phyloP scores from a whole-genome alignment of 2,888 invertebrate species.

The Gibbula magus region DNA sequence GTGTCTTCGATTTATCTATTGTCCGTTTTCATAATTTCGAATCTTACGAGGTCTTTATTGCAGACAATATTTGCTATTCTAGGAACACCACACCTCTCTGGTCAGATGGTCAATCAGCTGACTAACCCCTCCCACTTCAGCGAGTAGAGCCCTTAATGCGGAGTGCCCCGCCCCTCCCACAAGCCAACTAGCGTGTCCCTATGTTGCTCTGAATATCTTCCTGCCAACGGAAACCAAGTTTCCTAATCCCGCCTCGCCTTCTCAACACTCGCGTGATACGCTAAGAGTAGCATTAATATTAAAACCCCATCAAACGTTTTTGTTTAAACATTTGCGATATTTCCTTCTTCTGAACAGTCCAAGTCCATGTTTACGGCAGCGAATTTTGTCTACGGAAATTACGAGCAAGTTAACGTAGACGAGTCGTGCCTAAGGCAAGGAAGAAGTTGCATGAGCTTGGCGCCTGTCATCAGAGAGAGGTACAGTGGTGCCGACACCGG shows the following conservation, averaged over 20 bases:
- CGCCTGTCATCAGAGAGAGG: conserved; percentile 15
- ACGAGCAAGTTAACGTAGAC: neutral
- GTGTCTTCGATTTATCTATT: no score
- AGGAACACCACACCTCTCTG: no score
- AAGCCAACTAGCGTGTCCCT: neutral
- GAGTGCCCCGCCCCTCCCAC: no score
- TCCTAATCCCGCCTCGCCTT: neutral
- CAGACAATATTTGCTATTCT: no score
- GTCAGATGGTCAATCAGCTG: no score
- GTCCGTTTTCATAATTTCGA: no score
- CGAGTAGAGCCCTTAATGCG: no score
- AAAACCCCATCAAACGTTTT: conserved; percentile 13
- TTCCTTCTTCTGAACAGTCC: conserved; percentile 1
- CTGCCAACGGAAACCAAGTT: neutral
- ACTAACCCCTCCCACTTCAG: no score
- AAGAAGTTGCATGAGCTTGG: conserved; percentile 10
- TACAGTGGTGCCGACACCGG: neutral
- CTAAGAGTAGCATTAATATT: conserved; percentile 7
- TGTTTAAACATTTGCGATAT: conserved; percentile 15
- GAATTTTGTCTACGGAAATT: conserved; percentile 25
- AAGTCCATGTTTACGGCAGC: conserved; percentile 10
- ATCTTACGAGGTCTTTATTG: no score
- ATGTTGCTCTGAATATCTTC: neutral
- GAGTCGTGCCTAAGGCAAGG: conserved; percentile 22
- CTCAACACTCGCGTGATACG: neutral